Conservation (phyloP, 2,113 vertebrate genomes). For the Rhagologus leucostigma region DNA sequence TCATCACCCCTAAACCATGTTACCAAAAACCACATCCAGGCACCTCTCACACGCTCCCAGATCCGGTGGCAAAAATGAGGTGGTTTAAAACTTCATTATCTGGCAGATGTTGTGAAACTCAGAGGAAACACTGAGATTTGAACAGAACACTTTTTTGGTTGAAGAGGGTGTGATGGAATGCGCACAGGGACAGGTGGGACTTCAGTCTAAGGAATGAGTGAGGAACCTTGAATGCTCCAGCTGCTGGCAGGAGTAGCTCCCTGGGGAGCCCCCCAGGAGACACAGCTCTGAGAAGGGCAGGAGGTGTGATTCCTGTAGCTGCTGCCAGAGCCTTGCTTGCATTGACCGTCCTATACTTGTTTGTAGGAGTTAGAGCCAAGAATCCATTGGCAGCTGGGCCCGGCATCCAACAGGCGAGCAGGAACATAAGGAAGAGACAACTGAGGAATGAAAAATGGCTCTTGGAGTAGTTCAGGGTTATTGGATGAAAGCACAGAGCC, state of each 20-base stretch:
- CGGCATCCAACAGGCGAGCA: background rate
- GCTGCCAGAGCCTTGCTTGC: background rate
- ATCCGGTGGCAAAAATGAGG: fast-evolving
- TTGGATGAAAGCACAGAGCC: background rate
- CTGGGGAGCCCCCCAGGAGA: background rate
- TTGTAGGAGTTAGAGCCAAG: background rate
- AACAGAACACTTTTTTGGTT: background rate
- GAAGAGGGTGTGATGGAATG: background rate
- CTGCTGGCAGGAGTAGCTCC: background rate
- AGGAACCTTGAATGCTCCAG: background rate
- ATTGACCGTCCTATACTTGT: fast-evolving
- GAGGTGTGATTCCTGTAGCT: background rate
- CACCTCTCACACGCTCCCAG: background rate
- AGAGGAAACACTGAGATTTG: background rate
- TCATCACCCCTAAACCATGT: background rate
- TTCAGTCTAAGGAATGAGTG: background rate
- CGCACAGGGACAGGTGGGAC: fast-evolving
- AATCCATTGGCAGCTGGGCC: background rate
- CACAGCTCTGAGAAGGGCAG: background rate
- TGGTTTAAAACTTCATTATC: background rate
- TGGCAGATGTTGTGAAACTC: background rate
- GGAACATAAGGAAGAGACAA: background rate
- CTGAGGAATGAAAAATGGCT: background rate
- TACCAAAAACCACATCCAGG: background rate
- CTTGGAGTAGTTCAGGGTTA: background rate